Evolutionary conservation across 2,888 invertebrate species (phyloP), one percentile per base, ranked within the genome.

Genomic region (Drosophila bunnanda): DNA sequence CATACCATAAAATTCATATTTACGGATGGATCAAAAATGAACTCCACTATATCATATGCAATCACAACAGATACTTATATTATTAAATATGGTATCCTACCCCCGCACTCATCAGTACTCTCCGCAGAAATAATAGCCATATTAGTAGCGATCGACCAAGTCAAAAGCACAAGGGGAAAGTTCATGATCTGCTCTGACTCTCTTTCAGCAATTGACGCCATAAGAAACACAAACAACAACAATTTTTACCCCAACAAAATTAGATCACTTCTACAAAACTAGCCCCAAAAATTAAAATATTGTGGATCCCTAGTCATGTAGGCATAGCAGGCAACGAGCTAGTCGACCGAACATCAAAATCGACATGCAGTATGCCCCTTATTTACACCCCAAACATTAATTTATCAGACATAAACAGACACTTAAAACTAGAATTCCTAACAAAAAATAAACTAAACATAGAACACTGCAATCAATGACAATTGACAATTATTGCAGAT

Each of bases 141-240:
- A 8, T 10, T 38, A 58, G 30, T 20, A 58, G 58, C 58, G 28
- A 36, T 58, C 38, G 30, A 50, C 22, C 17, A 34, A 44, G 46
- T 17, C 44, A 57, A 57, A 36, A 38, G 20, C 17, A 20, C 39
- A 9, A 39, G 39, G 39, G 39, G 39, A 17, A 39, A 38, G 39
- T 17, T 39, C 13, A n/a, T n/a, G 22, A 57, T 57, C 25, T 57
- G 44, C 44, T 25, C 46, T 22, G 57, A 57, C 25, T 46, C 36
- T 22, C 57, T 46, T 34, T 57, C 36, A 44, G 34, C 57, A 32
- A 57, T 57, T 34, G 25, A 38, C 34, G 34, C 44, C 43, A 46
- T 57, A 57, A n/a, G 2, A 34, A 46, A 57, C 17, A 57, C 34
- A 13, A 57, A 46, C 46, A 57, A 57, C 17, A 36, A 22, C 30